Base-by-base conservation (phyloP, 1,140 invertebrate species). In the Drosophila nannoptera region DNA sequence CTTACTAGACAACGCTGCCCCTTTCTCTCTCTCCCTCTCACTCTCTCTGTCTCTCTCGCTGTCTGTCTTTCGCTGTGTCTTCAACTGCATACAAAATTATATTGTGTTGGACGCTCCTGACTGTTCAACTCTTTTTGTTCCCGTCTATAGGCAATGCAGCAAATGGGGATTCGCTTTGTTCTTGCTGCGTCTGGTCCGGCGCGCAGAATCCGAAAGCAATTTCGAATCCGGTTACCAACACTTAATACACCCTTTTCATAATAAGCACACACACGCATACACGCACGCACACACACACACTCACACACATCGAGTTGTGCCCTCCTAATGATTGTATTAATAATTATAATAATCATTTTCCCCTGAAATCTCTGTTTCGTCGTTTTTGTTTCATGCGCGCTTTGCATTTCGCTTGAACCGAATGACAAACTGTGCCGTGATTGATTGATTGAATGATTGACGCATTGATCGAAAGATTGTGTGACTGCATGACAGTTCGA, bases 71-170 rank as follows among this genome's bases (percentile, higher is more conserved):
- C 52, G 61, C 43, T 56, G 9, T 35, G 9, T 4, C 40, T 29
- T n/a, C 72, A 29, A 43, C 11, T 59, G 49, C 71, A 81, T 78
- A 82, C 78, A 83, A 82, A 83, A 71, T 72, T 78, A 83, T 78
- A 82, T 83, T 77, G 75, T 82, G 75, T 75, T 81, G 73, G 70
- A 56, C 72, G 60, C 61, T 49, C 43, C 54, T 49, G 42, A 14
- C 55, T 36, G 61, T 46, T 32, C 43, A 46, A 36, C 22, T 40
- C 14, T 49, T 36, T 31, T 46, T 35, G 14, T 32, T 32, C 33
- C 22, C 22, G 22, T 22, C 22, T 22, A 16, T 40, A 52, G 11
- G 32, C 38, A 50, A 53, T 14, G 43, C 22, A 42, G 54, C 22
- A 68, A 68, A 68, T 62, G 53, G 52, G 55, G 16, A 49, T 69